These are phyloP conservation scores for Ceratina japonica DNA, from an alignment of 1,140 invertebrate species.

Conservation along the genomic window DNA sequence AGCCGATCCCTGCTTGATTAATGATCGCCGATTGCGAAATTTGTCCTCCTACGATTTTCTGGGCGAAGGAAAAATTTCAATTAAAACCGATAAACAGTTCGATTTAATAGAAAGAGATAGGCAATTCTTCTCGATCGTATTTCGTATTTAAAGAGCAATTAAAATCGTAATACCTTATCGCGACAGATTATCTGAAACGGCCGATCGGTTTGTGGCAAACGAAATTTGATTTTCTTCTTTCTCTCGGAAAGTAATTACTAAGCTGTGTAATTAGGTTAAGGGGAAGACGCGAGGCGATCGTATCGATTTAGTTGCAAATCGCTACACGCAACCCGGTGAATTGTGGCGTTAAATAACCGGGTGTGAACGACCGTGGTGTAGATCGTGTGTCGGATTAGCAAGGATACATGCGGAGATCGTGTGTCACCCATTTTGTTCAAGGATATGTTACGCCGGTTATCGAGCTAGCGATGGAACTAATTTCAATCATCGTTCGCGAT, in stretches of 20 bases:
- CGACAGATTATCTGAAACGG: background rate
- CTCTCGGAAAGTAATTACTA: too few relatives aligned
- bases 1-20: conserved; percentile 34
- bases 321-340: background rate
- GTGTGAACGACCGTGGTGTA: conserved; percentile 22
- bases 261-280: background rate
- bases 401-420: conserved; percentile 25
- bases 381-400: conserved; percentile 25
- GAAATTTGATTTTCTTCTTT: too few relatives aligned
- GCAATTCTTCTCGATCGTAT: too few relatives aligned
- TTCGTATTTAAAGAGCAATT: too few relatives aligned
- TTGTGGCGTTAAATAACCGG: conserved; percentile 25
- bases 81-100: background rate
- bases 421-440: conserved; percentile 27
- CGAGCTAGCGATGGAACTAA: background rate
- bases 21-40: conserved; percentile 10
- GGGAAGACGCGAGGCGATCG: conserved; percentile 26
- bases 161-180: too few relatives aligned
- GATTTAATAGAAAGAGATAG: background rate
- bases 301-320: conserved; percentile 44
- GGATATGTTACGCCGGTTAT: background rate
- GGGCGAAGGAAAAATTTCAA: background rate
- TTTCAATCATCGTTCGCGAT: background rate
- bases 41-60: too few relatives aligned
- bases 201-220: background rate